A percentile compares a stretch with the other conserved stretches of the same genome.
These are phyloP conservation scores for Muntiacus reevesi DNA, from an alignment of 2,113 vertebrate genomes.

Conservation along the genomic window DNA sequence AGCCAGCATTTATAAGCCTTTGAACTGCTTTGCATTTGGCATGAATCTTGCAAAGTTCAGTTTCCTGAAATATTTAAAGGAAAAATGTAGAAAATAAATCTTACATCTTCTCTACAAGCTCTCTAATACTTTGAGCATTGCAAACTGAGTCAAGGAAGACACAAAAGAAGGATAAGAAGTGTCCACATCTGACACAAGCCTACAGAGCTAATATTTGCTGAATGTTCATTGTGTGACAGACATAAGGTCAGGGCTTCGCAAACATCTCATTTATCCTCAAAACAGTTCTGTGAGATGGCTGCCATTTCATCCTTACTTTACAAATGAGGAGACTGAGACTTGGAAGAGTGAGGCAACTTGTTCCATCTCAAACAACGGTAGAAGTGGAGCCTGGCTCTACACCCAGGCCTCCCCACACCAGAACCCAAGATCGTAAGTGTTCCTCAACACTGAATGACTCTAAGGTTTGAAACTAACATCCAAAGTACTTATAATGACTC, in stretches of 20 bases:
- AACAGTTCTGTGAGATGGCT: background rate
- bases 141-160: background rate
- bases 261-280: background rate
- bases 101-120: constrained; percentile 45
- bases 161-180: background rate
- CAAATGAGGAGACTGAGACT: background rate
- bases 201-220: background rate
- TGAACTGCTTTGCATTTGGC: constrained; percentile 47
- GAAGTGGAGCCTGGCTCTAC: background rate
- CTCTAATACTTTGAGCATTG: background rate
- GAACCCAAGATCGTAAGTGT: background rate
- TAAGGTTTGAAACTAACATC: background rate
- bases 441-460: background rate
- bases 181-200: background rate
- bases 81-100: constrained; percentile 54
- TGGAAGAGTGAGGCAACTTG: background rate
- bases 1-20: constrained; percentile 8
- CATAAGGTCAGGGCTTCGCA: background rate
- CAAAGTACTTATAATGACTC: background rate
- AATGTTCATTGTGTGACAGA: background rate
- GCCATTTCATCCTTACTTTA: background rate
- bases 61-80: constrained; percentile 60
- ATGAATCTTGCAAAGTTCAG: constrained; percentile 42
- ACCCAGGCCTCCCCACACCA: background rate
- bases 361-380: background rate